Evolutionary conservation across 92 coral and sea anemone genomes (phyloP), one percentile per base, ranked within the genome.

Genomic region (Plumapathes pennacea): DNA sequence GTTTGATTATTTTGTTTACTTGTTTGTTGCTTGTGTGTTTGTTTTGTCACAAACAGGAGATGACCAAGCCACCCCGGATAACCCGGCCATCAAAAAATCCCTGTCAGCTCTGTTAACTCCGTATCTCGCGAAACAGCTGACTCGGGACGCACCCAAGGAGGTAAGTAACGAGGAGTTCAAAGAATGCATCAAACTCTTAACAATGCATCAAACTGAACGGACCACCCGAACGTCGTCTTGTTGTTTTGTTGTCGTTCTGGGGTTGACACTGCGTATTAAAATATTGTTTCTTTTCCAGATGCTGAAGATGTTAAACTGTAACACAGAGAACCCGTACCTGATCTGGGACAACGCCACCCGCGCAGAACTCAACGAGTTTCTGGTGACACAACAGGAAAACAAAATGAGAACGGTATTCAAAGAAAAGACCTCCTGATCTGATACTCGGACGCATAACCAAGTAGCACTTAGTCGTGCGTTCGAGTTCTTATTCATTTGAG

Each of bases 261-360:
- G n/a, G n/a, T n/a, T n/a, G n/a, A n/a, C n/a, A n/a, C n/a, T n/a
- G n/a, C n/a, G n/a, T n/a, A n/a, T n/a, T n/a, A n/a, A n/a, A n/a
- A n/a, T n/a, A n/a, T n/a, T n/a, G n/a, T n/a, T n/a, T n/a, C n/a
- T 46, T 28, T 39, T 44, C 17, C 56, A 90, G 98, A 46, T 88
- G 48, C 74, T 92, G 10, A 92, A 92, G 53, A 28, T 78, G 40
- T 56, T 92, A 50, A 92, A 92, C 83, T 76, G 98, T 78, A 92
- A 92, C 70, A 72, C 98, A 7, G 96, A 88, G 60, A 92, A 88
- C 57, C 98, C 98, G 5, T 84, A 81, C 51, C 85, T 92, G 15
- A 84, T 92, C 46, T 92, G 98, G 98, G 98, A 92, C 74, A 92
- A 92, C 44, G 96, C 87, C 22, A 92, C 98, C 6, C 59, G 98